phyloP scores from a whole-genome alignment of 2,888 invertebrate genomes.

The Cataglyphis rosenhaueri region DNA sequence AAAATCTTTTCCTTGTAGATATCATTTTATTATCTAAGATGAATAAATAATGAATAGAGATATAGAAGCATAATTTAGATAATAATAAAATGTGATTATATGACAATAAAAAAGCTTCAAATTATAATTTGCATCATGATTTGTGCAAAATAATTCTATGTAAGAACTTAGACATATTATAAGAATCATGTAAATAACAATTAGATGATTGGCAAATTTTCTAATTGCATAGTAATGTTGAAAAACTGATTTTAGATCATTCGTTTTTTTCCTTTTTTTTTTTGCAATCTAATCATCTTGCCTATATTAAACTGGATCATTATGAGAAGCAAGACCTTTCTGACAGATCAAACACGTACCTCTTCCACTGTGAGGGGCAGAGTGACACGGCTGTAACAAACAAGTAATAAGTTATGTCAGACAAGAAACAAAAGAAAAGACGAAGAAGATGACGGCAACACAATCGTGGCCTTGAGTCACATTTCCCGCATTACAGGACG shows the following conservation, averaged over 20 bases:
- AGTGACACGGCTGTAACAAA: conserved; percentile 94
- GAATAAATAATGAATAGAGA: neutral
- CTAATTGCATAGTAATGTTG: conserved; percentile 55
- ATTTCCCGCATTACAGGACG: conserved; percentile 20
- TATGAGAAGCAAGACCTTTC: conserved; percentile 64
- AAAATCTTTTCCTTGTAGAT: neutral
- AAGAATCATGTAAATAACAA: conserved; percentile 54
- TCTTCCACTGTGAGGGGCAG: conserved; percentile 98
- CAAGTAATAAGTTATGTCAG: conserved; percentile 76
- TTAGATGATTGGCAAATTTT: conserved; percentile 76
- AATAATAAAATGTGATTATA: neutral
- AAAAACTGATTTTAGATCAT: conserved; percentile 35
- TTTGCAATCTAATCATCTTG: conserved; percentile 40
- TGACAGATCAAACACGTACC: conserved; percentile 88
- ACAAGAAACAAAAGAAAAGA: conserved; percentile 4
- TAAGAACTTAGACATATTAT: conserved; percentile 2
- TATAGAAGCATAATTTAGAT: neutral
- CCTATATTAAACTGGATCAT: conserved; percentile 59
- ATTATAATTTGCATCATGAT: conserved; percentile 4
- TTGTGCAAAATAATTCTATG: conserved; percentile 12
- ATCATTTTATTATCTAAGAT: neutral
- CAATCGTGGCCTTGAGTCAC: conserved; percentile 68
- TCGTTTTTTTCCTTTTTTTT: conserved; percentile 41
- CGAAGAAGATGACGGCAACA: conserved; percentile 42
- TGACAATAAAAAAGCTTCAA: neutral